Base-by-base conservation (phyloP, 2,113 vertebrate species). In the Hippoglossus stenolepis region DNA sequence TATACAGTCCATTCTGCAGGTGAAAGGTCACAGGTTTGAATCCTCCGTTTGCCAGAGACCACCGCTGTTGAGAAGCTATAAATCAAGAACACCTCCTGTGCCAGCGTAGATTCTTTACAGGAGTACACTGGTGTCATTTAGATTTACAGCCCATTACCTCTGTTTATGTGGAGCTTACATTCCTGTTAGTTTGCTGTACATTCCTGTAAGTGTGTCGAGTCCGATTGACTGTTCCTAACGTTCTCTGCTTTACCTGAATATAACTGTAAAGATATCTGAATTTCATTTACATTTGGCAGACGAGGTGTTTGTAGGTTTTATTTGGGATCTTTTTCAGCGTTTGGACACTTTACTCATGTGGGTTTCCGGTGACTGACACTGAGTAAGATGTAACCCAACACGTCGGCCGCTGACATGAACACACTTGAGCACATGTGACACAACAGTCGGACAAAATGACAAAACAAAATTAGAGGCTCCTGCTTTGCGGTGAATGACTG, bases 71-170 rank as follows among this genome's bases (percentile, higher is more conserved):
- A 77, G 31, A 14, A 54, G 54, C 51, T 5, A 1, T 86, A 54
- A 71, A 79, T 31, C 59, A 12, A 4, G 54, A 83, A 49, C 61
- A 69, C 63, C 69, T 87, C 64, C 77, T 65, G 73, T 73, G 40
- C 61, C 66, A 51, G 11, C 26, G 66, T 51, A 21, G n/a, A 76
- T 40, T 68, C 18, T 79, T 45, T 20, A 61, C 59, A 77, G 84
- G 56, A 75, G 43, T 28, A 57, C 54, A 2, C 73, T 6, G 53
- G 61, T 63, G 77, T 86, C 73, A 15, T 63, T 65, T 74, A 69
- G 65, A 87, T 78, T 91, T 80, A 87, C 75, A 71, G 70, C 65
- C 63, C 64, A 75, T 83, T 64, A 67, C 68, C 64, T 62, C 20
- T 84, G 76, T 71, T 86, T 86, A 75, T 28, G 43, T 35, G 31